These are phyloP conservation scores for Trissoscelio sp. DNA, from an alignment of 2,888 invertebrate species.

Conservation along the genomic window DNA sequence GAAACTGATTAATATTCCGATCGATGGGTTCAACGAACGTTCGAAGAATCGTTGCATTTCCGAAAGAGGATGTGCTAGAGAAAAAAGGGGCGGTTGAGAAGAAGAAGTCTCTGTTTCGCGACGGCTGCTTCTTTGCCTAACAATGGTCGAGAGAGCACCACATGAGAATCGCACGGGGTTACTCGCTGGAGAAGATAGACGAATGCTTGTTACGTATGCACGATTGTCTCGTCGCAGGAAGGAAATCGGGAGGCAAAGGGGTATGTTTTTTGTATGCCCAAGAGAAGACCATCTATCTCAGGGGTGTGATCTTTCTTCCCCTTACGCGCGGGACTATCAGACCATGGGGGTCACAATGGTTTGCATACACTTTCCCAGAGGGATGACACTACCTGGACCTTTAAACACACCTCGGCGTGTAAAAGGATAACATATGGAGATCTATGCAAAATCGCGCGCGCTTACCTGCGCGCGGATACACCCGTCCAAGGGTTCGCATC, in stretches of 20 bases:
- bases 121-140: conserved; percentile 81
- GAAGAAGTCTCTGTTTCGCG: conserved; percentile 70
- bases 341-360: conserved; percentile 82
- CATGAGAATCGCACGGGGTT: conserved; percentile 73
- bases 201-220: conserved; percentile 79
- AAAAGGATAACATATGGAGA: conserved; percentile 82
- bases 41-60: conserved; percentile 44
- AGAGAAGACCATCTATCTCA: conserved; percentile 79
- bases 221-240: conserved; percentile 75
- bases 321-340: conserved; percentile 61
- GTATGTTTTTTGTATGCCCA: conserved; percentile 71
- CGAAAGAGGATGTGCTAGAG: conserved; percentile 64
- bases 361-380: conserved; percentile 84
- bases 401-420: conserved; percentile 77
- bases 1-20: conserved; percentile 36
- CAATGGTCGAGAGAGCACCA: conserved; percentile 75
- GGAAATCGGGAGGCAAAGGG: conserved; percentile 67
- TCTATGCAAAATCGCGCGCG: conserved; percentile 83
- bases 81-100: conserved; percentile 71
- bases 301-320: conserved; percentile 81
- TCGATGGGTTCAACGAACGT: conserved; percentile 47
- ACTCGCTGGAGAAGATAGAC: conserved; percentile 72
- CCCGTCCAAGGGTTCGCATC: conserved; percentile 73
- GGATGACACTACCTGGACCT: conserved; percentile 84
- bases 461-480: conserved; percentile 80